Base-by-base conservation (phyloP, 2,797 vertebrate species). In the Sebastes diaconus region DNA sequence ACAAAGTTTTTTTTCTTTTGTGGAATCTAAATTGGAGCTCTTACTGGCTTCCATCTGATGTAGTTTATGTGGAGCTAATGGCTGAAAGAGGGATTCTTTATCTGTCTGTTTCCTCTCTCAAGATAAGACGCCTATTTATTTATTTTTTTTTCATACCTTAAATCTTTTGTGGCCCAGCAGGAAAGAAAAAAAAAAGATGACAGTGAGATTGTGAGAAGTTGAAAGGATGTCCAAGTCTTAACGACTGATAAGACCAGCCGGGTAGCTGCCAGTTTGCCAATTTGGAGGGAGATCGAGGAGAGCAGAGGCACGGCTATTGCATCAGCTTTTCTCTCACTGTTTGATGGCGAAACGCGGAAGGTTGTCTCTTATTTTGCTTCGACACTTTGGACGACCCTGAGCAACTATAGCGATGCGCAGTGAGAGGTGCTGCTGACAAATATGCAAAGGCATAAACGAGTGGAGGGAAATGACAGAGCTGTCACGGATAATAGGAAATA, bases 301-400 rank as follows among this genome's bases (percentile, higher is more conserved):
- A 78, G 24, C 70, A 61, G 55, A 80, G 50, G 32, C 30, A 18
- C 0, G 42, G 39, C 39, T 79, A 4, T 87, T 81, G 72, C 81
- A 75, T 86, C 68, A 70, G 77, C 79, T 77, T 42, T 73, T 60
- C 32, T 39, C 32, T 39, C 32, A 39, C 36, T 64, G 80, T 32
- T 60, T 29, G 72, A 86, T 55, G 55, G 58, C 42, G 67, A 81
- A 72, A 50, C 60, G 79, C 0, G n/a, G 52, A 54, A 84, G 52
- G 68, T 67, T 66, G 73, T 61, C 67, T 86, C 66, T 87, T 74
- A 75, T 81, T 86, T 87, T 72, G 68, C 73, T 69, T 75, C 22
- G 58, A 36, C 60, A 66, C 75, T 73, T 77, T 75, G 68, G 72
- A 20, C 81, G 86, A 91, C 78, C 84, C 87, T 68, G 68, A 83